phyloP scores from a whole-genome alignment of 2,888 invertebrate genomes.

The Lithophane semibrunnea region DNA sequence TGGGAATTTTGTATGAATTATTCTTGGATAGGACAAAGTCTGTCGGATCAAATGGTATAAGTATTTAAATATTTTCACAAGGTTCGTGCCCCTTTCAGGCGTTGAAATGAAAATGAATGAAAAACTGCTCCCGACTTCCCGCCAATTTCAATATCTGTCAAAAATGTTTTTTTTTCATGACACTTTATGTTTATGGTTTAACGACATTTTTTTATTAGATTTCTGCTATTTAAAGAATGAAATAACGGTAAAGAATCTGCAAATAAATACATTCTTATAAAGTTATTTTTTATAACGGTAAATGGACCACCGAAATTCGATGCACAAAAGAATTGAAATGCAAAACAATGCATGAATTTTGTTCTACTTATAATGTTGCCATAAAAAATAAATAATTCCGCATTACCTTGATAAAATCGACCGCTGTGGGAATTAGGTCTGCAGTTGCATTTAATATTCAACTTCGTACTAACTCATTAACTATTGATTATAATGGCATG shows the following conservation, averaged over 20 bases:
- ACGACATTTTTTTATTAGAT: background rate
- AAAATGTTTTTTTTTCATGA: background rate
- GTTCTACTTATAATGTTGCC: slow-evolving; percentile 15
- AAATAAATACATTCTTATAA: background rate
- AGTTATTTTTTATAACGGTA: too few relatives aligned
- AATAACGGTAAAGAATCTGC: background rate
- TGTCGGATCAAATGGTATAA: too few relatives aligned
- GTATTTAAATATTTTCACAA: too few relatives aligned
- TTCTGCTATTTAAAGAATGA: background rate
- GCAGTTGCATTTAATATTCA: slow-evolving; percentile 46
- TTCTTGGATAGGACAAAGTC: too few relatives aligned
- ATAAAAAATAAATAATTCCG: slow-evolving; percentile 6
- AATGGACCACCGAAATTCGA: too few relatives aligned
- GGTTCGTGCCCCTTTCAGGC: background rate
- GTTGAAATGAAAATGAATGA: background rate
- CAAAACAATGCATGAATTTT: background rate
- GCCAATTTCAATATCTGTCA: slow-evolving; percentile 15
- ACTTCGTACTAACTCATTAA: slow-evolving; percentile 36
- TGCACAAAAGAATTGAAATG: background rate
- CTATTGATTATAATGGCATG: slow-evolving; percentile 38
- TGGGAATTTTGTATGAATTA: too few relatives aligned
- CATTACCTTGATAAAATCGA: slow-evolving; percentile 43
- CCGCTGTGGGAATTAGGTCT: slow-evolving; percentile 50
- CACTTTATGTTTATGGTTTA: background rate
- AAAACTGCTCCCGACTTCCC: background rate